A percentile compares a stretch with the other conserved stretches of the same genome.
phyloP scores from a whole-genome alignment of 2,113 vertebrate species.

The Oostethus manadensis region DNA sequence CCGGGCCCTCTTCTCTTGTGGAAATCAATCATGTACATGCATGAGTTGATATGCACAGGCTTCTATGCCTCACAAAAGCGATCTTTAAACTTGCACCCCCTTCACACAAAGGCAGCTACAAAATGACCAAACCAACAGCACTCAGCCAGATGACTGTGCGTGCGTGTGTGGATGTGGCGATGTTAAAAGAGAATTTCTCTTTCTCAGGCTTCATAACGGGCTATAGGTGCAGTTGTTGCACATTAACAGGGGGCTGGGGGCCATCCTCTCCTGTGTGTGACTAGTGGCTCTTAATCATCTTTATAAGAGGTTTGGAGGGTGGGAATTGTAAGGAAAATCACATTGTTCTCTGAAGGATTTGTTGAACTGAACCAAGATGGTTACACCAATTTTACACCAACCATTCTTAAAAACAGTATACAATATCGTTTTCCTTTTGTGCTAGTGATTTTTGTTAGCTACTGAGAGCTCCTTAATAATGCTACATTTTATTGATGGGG shows the following conservation, averaged over 20 bases:
- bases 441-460: neutral
- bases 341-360: constrained; percentile 30
- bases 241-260: constrained; percentile 38
- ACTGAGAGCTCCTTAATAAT: neutral
- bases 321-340: constrained; percentile 13
- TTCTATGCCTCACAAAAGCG: constrained; percentile 18
- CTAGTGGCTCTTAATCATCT: constrained; percentile 43
- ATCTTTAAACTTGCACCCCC: constrained; percentile 20
- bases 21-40: constrained; percentile 53
- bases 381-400: constrained; percentile 16
- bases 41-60: neutral
- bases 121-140: constrained; percentile 52
- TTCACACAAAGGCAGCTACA: constrained; percentile 42
- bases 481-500: neutral
- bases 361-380: constrained; percentile 27
- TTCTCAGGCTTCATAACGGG: constrained; percentile 45
- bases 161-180: constrained; percentile 16
- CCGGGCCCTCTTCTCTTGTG: constrained; percentile 49
- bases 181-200: constrained; percentile 52
- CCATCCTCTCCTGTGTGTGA: constrained; percentile 25
- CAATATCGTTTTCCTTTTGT: neutral
- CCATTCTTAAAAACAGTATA: constrained; percentile 14
- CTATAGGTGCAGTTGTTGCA: constrained; percentile 50
- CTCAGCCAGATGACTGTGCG: constrained; percentile 38
- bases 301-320: constrained; percentile 28